Percentiles rank a stretch among this genome's conserved stretches.
Conservation (phyloP, 2,797 vertebrate genomes). For the Falco concolor region DNA sequence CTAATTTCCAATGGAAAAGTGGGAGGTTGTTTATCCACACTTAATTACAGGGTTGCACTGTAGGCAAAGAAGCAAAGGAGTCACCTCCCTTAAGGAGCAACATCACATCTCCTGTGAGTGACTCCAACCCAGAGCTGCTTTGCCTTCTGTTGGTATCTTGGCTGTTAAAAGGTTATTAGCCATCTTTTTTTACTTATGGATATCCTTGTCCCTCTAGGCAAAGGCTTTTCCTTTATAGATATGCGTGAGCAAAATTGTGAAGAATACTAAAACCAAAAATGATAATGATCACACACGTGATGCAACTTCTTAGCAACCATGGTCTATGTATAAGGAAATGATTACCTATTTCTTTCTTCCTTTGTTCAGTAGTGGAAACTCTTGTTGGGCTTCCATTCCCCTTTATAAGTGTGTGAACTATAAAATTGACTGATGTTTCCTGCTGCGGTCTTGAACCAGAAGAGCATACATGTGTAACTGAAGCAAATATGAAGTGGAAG, state of each 20-base stretch:
- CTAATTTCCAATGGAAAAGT: conserved; percentile 9
- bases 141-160: not conserved
- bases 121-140: not conserved
- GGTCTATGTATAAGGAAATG: not conserved
- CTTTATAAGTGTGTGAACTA: not conserved
- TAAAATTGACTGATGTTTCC: not conserved
- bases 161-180: not conserved
- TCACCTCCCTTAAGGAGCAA: not conserved
- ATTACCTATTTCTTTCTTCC: not conserved
- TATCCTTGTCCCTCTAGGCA: not conserved
- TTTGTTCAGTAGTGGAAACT: not conserved
- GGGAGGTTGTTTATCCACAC: too few relatives aligned
- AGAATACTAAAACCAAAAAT: not conserved
- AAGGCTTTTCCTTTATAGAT: not conserved
- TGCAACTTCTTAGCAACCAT: not conserved
- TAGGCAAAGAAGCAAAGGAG: not conserved
- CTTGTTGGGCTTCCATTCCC: not conserved
- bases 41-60: too few relatives aligned
- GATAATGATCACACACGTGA: rapidly evolving
- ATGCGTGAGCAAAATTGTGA: not conserved
- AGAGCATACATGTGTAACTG: not conserved
- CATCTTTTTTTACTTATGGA: not conserved
- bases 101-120: not conserved
- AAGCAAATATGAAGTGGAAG: not conserved
- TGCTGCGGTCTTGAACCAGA: not conserved